Percentiles rank a stretch among this genome's conserved stretches.
These are phyloP conservation scores for Syritta pipiens DNA, from an alignment of 2,888 invertebrate species.

Conservation along the genomic window DNA sequence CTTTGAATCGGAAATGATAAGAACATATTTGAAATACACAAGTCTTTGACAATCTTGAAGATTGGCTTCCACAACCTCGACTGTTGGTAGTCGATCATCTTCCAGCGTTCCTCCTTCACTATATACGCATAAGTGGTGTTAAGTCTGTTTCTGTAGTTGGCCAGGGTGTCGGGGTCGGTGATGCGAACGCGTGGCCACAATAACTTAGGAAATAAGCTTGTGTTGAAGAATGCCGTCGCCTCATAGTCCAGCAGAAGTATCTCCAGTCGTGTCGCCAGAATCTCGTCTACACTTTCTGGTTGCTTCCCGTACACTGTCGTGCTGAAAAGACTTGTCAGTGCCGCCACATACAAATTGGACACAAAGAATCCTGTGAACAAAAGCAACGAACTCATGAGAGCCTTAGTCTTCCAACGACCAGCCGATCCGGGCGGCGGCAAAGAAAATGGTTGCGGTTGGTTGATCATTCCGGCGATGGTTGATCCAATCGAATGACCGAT, in stretches of 20 bases:
- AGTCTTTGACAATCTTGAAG: conserved; percentile 61
- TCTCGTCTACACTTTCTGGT: conserved; percentile 68
- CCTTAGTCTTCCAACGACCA: conserved; percentile 3
- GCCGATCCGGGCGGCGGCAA: not conserved
- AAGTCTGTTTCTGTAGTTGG: conserved; percentile 50
- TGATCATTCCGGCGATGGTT: conserved; percentile 55
- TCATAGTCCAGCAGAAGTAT: conserved; percentile 66
- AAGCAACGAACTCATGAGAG: conserved; percentile 38
- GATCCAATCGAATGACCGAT: conserved; percentile 40
- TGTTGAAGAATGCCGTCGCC: conserved; percentile 44
- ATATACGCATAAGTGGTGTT: conserved; percentile 59
- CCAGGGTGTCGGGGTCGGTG: conserved; percentile 50
- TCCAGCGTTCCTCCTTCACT: conserved; percentile 61
- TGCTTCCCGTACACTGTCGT: conserved; percentile 69
- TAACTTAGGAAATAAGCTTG: conserved; percentile 59
- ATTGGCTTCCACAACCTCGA: conserved; percentile 66
- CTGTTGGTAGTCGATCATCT: conserved; percentile 62
- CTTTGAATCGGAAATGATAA: conserved; percentile 74
- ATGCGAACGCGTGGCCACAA: conserved; percentile 40
- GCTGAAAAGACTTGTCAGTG: conserved; percentile 69
- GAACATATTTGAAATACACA: conserved; percentile 71
- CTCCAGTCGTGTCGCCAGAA: conserved; percentile 56
- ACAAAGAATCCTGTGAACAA: conserved; percentile 63
- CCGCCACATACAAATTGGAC: conserved; percentile 42
- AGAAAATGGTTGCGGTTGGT: too few relatives aligned